Percentiles rank a stretch among this genome's conserved stretches.
These are phyloP conservation scores for Triops longicaudatus DNA, from an alignment of 1,140 invertebrate genomes.

Conservation along the genomic window DNA sequence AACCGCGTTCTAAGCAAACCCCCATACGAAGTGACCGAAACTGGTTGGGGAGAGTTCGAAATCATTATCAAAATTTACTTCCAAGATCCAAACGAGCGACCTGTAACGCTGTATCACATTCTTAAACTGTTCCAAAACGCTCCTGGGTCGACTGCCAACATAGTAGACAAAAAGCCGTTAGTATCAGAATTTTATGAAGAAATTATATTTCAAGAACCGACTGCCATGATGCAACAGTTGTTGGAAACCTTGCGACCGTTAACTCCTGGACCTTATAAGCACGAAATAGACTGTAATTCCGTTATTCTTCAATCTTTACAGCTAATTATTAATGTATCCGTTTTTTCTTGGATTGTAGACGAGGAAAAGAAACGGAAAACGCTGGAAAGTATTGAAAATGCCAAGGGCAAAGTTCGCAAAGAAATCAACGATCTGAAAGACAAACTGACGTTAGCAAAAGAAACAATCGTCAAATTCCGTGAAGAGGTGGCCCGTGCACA, in stretches of 20 bases:
- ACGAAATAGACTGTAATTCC: slow-evolving; percentile 84
- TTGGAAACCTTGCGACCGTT: slow-evolving; percentile 61
- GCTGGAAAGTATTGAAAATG: slow-evolving; percentile 63
- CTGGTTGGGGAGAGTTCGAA: slow-evolving; percentile 99
- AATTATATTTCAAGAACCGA: slow-evolving; percentile 93
- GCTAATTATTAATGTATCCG: slow-evolving; percentile 24
- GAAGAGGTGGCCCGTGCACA: slow-evolving; percentile 65
- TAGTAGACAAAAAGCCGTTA: slow-evolving; percentile 63
- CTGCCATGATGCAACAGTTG: slow-evolving; percentile 82
- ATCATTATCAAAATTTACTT: slow-evolving; percentile 98
- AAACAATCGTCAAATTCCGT: slow-evolving; percentile 82
- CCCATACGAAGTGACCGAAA: slow-evolving; percentile 96
- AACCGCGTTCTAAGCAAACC: slow-evolving; percentile 87
- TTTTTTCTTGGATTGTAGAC: slow-evolving; percentile 51
- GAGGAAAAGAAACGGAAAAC: slow-evolving; percentile 82
- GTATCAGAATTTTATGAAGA: slow-evolving; percentile 95
- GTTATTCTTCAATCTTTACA: slow-evolving; percentile 27
- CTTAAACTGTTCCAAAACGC: slow-evolving; percentile 87
- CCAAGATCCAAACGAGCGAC: slow-evolving; percentile 89
- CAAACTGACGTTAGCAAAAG: slow-evolving; percentile 75
- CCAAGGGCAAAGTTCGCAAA: slow-evolving; percentile 70
- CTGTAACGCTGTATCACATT: slow-evolving; percentile 91
- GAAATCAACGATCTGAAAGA: slow-evolving; percentile 83
- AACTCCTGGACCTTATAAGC: slow-evolving; percentile 62
- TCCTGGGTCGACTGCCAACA: slow-evolving; percentile 47